These are phyloP conservation scores for Pomacea canaliculata DNA, from an alignment of 2,888 invertebrate genomes.

Conservation along the genomic window DNA sequence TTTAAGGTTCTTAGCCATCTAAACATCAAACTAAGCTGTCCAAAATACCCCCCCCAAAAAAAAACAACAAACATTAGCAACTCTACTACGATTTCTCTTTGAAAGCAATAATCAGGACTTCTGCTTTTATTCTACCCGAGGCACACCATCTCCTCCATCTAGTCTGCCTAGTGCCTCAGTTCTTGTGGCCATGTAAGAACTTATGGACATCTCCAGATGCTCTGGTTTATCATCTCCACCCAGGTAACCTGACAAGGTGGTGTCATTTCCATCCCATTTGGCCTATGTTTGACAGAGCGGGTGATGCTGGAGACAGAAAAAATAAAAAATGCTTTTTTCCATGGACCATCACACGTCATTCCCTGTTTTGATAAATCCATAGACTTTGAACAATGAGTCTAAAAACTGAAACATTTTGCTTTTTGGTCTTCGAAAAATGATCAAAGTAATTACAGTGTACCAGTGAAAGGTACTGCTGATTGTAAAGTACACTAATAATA, in stretches of 20 bases:
- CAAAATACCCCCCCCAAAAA: too few relatives aligned
- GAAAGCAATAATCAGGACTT: too few relatives aligned
- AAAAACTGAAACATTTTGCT: too few relatives aligned
- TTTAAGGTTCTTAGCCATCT: neutral
- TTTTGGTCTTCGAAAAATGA: too few relatives aligned
- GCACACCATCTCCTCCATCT: constrained; percentile 42
- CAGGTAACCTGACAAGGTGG: constrained; percentile 13
- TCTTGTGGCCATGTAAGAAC: constrained; percentile 54
- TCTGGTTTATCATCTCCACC: constrained; percentile 14
- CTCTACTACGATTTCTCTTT: too few relatives aligned
- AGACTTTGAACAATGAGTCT: too few relatives aligned
- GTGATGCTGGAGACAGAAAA: constrained; percentile 4
- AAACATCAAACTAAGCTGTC: neutral
- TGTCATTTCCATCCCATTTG: constrained; percentile 11
- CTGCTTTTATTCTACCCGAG: constrained; percentile 41
- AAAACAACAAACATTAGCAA: neutral
- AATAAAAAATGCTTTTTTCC: too few relatives aligned
- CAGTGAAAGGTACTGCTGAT: too few relatives aligned
- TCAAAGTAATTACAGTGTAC: too few relatives aligned
- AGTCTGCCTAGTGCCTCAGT: constrained; percentile 58
- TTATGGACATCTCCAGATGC: constrained; percentile 49
- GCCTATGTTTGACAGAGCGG: constrained; percentile 8
- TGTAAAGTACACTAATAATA: too few relatives aligned
- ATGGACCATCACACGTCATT: too few relatives aligned
- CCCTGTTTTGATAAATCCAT: too few relatives aligned